Conservation (phyloP, 2,113 vertebrate species). For the Oxyruncus cristatus region DNA sequence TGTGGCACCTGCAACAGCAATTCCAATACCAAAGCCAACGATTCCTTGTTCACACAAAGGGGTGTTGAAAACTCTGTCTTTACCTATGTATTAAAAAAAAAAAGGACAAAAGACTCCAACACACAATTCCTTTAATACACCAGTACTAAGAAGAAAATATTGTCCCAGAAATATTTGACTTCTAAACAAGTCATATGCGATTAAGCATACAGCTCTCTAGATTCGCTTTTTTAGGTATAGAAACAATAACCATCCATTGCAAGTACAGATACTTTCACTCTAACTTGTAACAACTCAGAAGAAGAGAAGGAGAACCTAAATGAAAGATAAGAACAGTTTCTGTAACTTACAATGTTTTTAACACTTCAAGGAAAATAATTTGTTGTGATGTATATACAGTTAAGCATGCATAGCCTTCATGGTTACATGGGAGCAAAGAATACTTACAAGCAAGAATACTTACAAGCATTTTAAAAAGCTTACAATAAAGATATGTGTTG, state of each 20-base stretch:
- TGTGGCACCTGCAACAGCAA: constrained; percentile 89
- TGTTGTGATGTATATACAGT: neutral
- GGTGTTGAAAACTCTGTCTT: constrained; percentile 97
- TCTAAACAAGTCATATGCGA: neutral
- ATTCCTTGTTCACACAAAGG: constrained; percentile 98
- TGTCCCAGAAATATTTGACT: neutral
- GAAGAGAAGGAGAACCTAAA: neutral
- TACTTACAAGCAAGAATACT: neutral
- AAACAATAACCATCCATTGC: neutral
- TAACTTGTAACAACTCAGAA: neutral
- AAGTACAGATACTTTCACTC: neutral
- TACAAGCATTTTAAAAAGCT: neutral
- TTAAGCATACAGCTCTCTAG: neutral
- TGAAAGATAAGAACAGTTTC: neutral
- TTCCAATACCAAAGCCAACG: constrained; percentile 96
- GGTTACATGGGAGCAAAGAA: neutral
- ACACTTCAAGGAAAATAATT: neutral
- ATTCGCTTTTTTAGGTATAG: neutral
- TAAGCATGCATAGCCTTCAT: neutral
- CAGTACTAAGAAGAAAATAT: neutral
- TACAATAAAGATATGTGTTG: neutral
- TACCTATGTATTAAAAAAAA: constrained; percentile 74
- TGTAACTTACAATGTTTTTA: neutral
- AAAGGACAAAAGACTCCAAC: neutral
- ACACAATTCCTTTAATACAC: neutral